Evolutionary conservation across 37 sponge, comb jelly and placozoan genomes (phyloP).

Genomic region (Cliona cf. orientalis): DNA sequence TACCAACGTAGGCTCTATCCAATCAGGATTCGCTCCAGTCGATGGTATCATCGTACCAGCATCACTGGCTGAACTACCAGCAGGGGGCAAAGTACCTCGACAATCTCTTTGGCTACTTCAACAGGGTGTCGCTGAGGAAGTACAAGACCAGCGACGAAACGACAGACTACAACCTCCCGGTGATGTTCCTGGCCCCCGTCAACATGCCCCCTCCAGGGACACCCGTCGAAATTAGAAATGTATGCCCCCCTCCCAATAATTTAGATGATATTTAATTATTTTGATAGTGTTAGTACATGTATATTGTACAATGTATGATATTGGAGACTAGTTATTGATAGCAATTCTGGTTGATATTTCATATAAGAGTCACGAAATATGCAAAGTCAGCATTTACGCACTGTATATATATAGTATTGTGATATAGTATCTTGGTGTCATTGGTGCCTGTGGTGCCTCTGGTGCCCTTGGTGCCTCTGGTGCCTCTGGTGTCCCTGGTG

Average conservation of each 20-base stretch:
- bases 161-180: conserved; percentile 3
- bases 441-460: too few relatives aligned
- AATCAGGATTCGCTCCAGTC: neutral
- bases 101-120: conserved; percentile 68
- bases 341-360: too few relatives aligned
- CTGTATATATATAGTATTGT: too few relatives aligned
- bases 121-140: conserved; percentile 41
- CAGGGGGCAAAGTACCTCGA: conserved; percentile 59
- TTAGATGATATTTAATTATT: neutral
- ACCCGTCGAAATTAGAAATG: conserved; percentile 67
- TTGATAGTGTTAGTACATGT: neutral
- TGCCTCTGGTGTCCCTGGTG: too few relatives aligned
- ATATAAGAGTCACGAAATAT: too few relatives aligned
- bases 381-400: too few relatives aligned
- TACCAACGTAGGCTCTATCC: neutral
- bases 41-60: conserved; percentile 29
- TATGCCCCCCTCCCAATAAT: neutral
- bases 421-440: too few relatives aligned
- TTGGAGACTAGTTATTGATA: neutral
- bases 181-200: neutral
- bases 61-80: conserved; percentile 70
- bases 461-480: too few relatives aligned
- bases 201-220: conserved; percentile 10
- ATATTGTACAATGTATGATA: neutral
- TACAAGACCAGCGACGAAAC: conserved; percentile 3